Percentiles rank a stretch among this genome's conserved stretches.
Evolutionary conservation across 2,113 vertebrate species (phyloP).

Genomic region (Orcinus orca): DNA sequence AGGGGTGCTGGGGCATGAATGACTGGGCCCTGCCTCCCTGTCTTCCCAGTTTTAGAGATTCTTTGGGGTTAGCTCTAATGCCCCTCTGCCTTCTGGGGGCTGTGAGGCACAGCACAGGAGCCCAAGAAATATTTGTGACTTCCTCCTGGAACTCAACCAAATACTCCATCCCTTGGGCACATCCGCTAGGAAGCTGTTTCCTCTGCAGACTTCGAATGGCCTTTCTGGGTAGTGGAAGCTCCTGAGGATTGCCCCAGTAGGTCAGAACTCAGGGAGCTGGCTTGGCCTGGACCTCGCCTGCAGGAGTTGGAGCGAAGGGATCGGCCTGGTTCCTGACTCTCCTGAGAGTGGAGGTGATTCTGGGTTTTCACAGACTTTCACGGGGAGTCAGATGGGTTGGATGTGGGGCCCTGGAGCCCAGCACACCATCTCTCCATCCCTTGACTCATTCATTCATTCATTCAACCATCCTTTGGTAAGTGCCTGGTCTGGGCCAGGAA

Average conservation of each 20-base stretch:
- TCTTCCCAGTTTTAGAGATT: background rate
- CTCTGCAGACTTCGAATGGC: background rate
- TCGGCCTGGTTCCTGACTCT: background rate
- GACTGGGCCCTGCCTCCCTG: background rate
- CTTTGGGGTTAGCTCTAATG: background rate
- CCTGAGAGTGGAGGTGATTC: background rate
- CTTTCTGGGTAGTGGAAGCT: background rate
- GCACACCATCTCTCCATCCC: background rate
- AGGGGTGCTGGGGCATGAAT: background rate
- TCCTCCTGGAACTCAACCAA: background rate
- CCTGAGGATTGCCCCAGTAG: background rate
- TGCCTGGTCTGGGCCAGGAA: background rate
- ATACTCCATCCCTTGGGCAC: background rate
- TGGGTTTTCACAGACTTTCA: background rate
- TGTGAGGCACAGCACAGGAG: background rate
- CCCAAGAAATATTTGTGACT: background rate
- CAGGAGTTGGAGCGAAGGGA: background rate
- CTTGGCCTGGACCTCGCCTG: background rate
- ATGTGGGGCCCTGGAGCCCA: background rate
- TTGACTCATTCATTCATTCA: background rate
- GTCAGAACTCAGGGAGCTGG: background rate
- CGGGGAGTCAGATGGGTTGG: background rate
- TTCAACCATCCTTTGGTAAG: background rate
- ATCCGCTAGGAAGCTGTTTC: background rate
- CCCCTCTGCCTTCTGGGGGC: background rate